These are phyloP conservation scores for Montipora foliosa DNA, from an alignment of 64 coral and sea anemone species.

Conservation along the genomic window DNA sequence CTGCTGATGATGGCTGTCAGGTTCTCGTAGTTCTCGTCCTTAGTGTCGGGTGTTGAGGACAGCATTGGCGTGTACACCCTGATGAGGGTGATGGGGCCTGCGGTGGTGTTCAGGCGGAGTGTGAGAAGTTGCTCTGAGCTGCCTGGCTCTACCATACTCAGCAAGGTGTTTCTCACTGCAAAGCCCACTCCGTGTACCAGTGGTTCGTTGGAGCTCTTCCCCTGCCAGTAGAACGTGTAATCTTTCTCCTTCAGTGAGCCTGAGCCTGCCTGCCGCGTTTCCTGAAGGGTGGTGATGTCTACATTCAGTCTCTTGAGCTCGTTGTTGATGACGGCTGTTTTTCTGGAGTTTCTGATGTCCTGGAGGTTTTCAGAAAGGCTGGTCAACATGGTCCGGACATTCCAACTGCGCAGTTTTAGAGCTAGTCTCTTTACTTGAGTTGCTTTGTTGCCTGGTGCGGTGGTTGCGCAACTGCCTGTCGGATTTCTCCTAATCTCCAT, in stretches of 20 bases:
- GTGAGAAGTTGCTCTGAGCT: conserved; percentile 1
- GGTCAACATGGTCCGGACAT: conserved; percentile 27
- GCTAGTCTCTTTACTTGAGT: conserved; percentile 27
- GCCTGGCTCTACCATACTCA: too few relatives aligned
- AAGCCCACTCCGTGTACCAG: too few relatives aligned
- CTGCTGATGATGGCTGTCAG: background rate
- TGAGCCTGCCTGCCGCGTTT: too few relatives aligned
- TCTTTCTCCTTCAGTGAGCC: too few relatives aligned
- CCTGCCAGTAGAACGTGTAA: too few relatives aligned
- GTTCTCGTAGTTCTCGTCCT: conserved; percentile 60
- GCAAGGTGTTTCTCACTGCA: too few relatives aligned
- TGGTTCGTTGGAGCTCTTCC: too few relatives aligned
- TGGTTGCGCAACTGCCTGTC: background rate
- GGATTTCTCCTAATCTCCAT: too few relatives aligned
- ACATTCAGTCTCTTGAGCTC: conserved; percentile 40
- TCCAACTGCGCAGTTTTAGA: conserved; percentile 56
- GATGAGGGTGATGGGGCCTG: conserved; percentile 29
- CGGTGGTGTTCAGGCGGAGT: conserved; percentile 50
- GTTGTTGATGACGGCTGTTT: conserved; percentile 65
- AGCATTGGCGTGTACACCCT: conserved; percentile 26
- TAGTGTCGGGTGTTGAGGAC: conserved; percentile 2
- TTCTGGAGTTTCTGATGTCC: conserved; percentile 37
- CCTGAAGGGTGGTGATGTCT: too few relatives aligned
- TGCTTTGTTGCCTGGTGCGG: conserved; percentile 22
- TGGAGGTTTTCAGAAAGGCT: conserved; percentile 40